Evolutionary conservation across 2,113 vertebrate genomes (phyloP).

Genomic region (rat (Rattus norvegicus)): DNA sequence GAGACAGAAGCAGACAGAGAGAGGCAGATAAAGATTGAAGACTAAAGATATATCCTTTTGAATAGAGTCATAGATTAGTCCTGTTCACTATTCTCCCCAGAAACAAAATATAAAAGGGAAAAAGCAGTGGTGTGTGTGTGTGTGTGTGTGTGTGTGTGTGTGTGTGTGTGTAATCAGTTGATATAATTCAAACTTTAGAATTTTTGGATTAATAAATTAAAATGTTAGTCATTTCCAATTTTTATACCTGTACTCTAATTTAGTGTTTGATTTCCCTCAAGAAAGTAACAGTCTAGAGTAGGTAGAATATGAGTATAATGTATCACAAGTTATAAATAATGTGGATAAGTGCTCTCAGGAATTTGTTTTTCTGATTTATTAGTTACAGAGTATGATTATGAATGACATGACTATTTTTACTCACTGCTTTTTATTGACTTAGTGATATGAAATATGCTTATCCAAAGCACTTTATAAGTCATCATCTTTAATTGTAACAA

Average conservation of each 20-base stretch:
- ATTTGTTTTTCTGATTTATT: neutral
- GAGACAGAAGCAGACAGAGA: neutral
- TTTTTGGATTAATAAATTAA: neutral
- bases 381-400: neutral
- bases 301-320: neutral
- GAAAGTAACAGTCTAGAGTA: neutral
- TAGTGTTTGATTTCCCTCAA: conserved; percentile 1
- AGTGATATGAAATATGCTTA: neutral
- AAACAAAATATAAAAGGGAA: neutral
- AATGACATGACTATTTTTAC: neutral
- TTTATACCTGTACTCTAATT: conserved; percentile 33
- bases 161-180: neutral
- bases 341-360: neutral
- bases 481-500: neutral
- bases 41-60: neutral
- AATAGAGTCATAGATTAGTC: neutral
- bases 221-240: neutral
- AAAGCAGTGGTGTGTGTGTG: neutral
- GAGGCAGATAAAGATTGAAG: neutral
- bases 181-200: conserved; percentile 16
- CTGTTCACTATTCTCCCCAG: neutral
- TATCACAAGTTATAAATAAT: conserved; percentile 8
- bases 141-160: neutral
- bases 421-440: neutral
- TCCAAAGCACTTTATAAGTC: neutral